A percentile compares a stretch with the other conserved stretches of the same genome.
phyloP scores from a whole-genome alignment of 2,888 invertebrate species.

The Perizoma flavofasciatum region DNA sequence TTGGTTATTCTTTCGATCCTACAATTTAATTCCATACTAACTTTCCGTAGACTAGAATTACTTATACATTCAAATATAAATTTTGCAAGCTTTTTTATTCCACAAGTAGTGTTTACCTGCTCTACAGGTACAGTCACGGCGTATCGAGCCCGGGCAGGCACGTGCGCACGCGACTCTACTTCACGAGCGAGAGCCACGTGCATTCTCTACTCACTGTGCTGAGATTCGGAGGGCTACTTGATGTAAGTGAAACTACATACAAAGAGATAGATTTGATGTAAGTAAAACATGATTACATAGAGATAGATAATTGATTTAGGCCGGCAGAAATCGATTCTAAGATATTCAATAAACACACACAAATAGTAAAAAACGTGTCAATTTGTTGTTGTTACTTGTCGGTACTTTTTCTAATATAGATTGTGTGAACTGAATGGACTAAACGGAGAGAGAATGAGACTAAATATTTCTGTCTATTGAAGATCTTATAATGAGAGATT shows the following conservation, averaged over 20 bases:
- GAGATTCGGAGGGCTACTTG: constrained; percentile 94
- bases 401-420: too few relatives aligned
- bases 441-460: too few relatives aligned
- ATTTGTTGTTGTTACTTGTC: too few relatives aligned
- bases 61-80: constrained; percentile 25
- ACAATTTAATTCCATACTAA: neutral
- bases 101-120: constrained; percentile 27
- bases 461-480: too few relatives aligned
- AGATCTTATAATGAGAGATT: too few relatives aligned
- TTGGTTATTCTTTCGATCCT: too few relatives aligned
- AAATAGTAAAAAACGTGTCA: too few relatives aligned
- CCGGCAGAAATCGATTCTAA: too few relatives aligned
- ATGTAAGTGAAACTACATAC: constrained; percentile 82
- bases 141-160: constrained; percentile 99
- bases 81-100: constrained; percentile 33
- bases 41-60: constrained; percentile 22
- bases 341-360: too few relatives aligned
- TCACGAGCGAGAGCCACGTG: constrained; percentile 99
- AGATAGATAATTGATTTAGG: too few relatives aligned
- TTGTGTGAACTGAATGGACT: too few relatives aligned
- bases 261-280: too few relatives aligned
- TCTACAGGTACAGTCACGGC: constrained; percentile 94
- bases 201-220: constrained; percentile 98
- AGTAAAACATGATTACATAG: constrained; percentile 56
- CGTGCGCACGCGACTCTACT: constrained; percentile 99